These are phyloP conservation scores for Bufo bufo DNA, from an alignment of 2,113 vertebrate species.

Conservation along the genomic window DNA sequence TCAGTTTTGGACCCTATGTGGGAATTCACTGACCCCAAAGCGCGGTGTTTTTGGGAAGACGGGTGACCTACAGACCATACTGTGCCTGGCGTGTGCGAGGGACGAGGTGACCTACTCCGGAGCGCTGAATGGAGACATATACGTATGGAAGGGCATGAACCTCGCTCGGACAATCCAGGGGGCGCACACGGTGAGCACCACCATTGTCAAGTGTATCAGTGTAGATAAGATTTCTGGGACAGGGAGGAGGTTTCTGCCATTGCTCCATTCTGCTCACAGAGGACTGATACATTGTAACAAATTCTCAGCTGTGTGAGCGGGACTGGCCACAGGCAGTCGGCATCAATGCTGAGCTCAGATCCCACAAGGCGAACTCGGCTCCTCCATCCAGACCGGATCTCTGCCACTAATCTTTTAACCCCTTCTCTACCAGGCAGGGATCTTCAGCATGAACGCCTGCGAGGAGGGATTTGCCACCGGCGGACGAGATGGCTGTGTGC, in stretches of 20 bases:
- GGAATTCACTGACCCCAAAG: slow-evolving; percentile 94
- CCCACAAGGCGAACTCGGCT: neutral
- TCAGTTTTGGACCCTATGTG: slow-evolving; percentile 98
- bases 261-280: too few relatives aligned
- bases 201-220: neutral
- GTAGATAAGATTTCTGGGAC: neutral
- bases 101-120: slow-evolving; percentile 97
- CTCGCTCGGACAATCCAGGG: slow-evolving; percentile 92
- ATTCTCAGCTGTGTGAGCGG: neutral
- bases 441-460: slow-evolving; percentile 99
- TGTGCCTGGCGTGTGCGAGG: slow-evolving; percentile 94
- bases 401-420: neutral
- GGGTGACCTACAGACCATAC: slow-evolving; percentile 96
- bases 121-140: slow-evolving; percentile 95
- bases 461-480: slow-evolving; percentile 98
- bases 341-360: neutral
- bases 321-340: too few relatives aligned
- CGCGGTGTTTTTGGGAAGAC: slow-evolving; percentile 97
- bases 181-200: slow-evolving; percentile 88
- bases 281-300: neutral
- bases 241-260: too few relatives aligned
- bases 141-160: slow-evolving; percentile 96
- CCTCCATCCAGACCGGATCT: too few relatives aligned
- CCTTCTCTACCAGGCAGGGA: slow-evolving; percentile 85
- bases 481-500: slow-evolving; percentile 94